Conservation (phyloP, 2,113 vertebrate species). For the Cygnus buccinator region DNA sequence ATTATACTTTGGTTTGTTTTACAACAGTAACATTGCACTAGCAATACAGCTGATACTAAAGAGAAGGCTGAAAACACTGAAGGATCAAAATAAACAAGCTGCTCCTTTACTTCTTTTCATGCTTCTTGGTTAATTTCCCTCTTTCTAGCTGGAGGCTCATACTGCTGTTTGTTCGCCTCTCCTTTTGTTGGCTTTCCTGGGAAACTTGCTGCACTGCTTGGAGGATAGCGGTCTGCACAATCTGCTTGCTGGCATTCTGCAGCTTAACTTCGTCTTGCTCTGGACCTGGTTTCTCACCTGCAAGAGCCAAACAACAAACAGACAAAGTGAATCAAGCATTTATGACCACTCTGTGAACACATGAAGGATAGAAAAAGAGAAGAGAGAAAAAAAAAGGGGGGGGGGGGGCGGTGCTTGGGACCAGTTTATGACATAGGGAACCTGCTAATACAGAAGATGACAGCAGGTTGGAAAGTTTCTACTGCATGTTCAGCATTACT, state of each 20-base stretch:
- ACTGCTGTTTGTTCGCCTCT: not conserved
- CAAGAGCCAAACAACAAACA: not conserved
- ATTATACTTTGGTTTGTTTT: conserved; percentile 73
- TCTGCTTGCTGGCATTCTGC: conserved; percentile 81
- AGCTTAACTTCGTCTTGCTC: conserved; percentile 79
- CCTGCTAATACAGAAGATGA: not conserved
- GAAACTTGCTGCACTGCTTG: conserved; percentile 81
- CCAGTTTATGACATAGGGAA: not conserved
- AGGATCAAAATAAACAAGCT: not conserved
- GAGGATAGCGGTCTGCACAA: conserved; percentile 81
- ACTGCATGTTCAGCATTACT: accelerated
- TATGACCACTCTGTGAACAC: not conserved
- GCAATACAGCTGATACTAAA: conserved; percentile 55
- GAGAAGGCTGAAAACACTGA: conserved; percentile 56
- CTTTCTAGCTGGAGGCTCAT: conserved; percentile 44
- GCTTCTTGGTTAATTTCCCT: conserved; percentile 73
- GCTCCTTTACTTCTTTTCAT: conserved; percentile 75
- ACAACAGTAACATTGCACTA: conserved; percentile 47
- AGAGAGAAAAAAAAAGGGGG: accelerated
- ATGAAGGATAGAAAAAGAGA: not conserved
- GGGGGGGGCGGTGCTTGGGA: not conserved
- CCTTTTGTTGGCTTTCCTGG: conserved; percentile 70
- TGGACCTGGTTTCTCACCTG: conserved; percentile 77
- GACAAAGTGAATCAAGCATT: not conserved
- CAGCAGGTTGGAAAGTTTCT: not conserved